These are phyloP conservation scores for Lordiphosa mommai DNA, from an alignment of 1,140 invertebrate genomes.

Conservation along the genomic window DNA sequence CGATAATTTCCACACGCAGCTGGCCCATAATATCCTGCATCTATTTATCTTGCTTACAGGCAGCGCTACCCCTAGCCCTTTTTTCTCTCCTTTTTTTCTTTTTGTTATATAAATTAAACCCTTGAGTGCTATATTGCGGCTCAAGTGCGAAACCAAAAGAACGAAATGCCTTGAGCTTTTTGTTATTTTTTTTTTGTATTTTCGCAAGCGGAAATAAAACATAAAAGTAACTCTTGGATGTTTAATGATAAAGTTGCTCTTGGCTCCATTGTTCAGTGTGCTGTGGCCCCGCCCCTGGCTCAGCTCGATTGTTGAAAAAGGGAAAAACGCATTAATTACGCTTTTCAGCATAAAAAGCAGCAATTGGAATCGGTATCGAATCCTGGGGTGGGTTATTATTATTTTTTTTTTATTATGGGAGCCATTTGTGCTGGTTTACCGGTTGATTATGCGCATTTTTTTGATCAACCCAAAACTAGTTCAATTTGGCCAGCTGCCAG, in stretches of 20 bases:
- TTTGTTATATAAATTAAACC: conserved; percentile 59
- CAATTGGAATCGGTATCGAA: conserved; percentile 21
- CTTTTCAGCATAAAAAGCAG: conserved; percentile 61
- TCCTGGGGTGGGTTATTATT: conserved; percentile 44
- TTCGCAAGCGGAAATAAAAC: conserved; percentile 65
- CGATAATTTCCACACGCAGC: conserved; percentile 66
- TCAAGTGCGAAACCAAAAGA: conserved; percentile 51
- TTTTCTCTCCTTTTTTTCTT: conserved; percentile 11
- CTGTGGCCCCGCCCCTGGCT: too few species aligned
- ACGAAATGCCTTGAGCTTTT: conserved; percentile 51
- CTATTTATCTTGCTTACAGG: conserved; percentile 57
- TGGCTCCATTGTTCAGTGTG: conserved; percentile 13
- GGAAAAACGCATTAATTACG: conserved; percentile 72
- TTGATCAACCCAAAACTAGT: conserved; percentile 43
- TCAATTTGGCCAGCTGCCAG: conserved; percentile 16
- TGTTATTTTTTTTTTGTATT: conserved; percentile 17
- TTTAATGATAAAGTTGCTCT: conserved; percentile 69
- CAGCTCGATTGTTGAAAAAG: conserved; percentile 32
- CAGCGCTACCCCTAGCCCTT: conserved; percentile 20
- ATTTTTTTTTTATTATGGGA: conserved; percentile 36
- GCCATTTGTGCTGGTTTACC: conserved; percentile 60
- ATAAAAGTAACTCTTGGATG: conserved; percentile 74
- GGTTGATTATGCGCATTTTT: conserved; percentile 60
- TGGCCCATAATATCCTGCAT: conserved; percentile 57
- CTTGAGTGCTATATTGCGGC: conserved; percentile 71